Base-by-base conservation (phyloP, 2,888 invertebrate genomes). In the Phytoseiulus persimilis region DNA sequence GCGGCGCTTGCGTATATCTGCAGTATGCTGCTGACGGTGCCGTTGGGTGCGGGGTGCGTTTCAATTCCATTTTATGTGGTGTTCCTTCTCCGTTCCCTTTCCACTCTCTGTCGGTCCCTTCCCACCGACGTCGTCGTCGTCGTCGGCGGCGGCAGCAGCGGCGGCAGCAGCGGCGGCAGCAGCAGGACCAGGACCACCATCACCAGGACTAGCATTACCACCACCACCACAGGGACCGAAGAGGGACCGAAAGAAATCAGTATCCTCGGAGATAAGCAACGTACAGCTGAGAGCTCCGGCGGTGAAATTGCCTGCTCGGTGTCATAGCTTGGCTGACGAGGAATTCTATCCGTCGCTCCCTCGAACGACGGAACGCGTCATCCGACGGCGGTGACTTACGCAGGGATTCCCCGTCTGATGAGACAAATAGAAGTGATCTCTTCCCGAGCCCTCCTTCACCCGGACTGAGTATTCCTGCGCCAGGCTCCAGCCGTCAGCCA, bases 31-130 rank as follows among this genome's bases (percentile, higher is more conserved):
- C 87, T 87, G 87, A 32, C 45, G 83, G 32, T 83, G 83, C 87
- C 32, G 39, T 87, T 87, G 87, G 32, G 87, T 87, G 87, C 45
- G 87, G 32, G 87, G 39, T 87, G 87, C 87, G 87, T 87, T 87
- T 87, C 87, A 33, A 87, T 87, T 87, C 87, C 87, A 87, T 87
- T 87, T 87, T 87, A 87, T 87, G 87, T 87, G 87, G 39, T 33
- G 87, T 45, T 87, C 87, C 65, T 65, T 65, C 39, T 87, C 87
- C 45, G 39, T 87, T 39, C 87, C 87, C 87, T 87, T 31, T 87
- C 87, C 87, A 87, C 87, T 87, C 31, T 84, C 32, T 33, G n/a
- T 84, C 87, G 87, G 65, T 65, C 65, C 65, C 65, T 65, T 65
- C 65, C 65, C 65, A 11, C 65, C 65, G 65, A 65, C 65, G 65